These are phyloP conservation scores for Phocides pigmalion DNA, from an alignment of 1,140 invertebrate genomes.

Conservation along the genomic window DNA sequence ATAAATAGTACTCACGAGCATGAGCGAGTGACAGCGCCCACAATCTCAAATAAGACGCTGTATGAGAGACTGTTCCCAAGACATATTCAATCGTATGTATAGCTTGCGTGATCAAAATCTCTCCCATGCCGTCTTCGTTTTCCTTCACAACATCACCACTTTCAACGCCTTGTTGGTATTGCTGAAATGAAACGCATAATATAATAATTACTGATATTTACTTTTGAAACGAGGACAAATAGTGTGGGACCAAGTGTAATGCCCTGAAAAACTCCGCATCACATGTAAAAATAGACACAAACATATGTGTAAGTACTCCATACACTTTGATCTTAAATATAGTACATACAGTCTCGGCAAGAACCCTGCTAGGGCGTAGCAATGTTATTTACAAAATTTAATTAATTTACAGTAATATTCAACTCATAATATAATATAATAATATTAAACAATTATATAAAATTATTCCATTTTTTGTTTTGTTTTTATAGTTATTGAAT, in stretches of 20 bases:
- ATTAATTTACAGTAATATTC: too few species aligned
- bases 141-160: conserved; percentile 62
- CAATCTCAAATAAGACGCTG: conserved; percentile 98
- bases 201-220: background rate
- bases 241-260: background rate
- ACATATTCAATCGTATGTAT: conserved; percentile 99
- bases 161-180: conserved; percentile 65
- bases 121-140: conserved; percentile 89
- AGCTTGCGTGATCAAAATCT: conserved; percentile 96
- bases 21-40: conserved; percentile 99
- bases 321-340: too few species aligned
- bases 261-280: background rate
- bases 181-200: conserved; percentile 35
- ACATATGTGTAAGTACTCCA: too few species aligned
- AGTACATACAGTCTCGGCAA: too few species aligned
- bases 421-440: too few species aligned
- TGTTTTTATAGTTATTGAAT: too few species aligned
- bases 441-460: too few species aligned
- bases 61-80: conserved; percentile 97
- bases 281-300: too few species aligned
- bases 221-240: background rate
- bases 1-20: conserved; percentile 90
- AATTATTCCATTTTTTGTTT: too few species aligned
- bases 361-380: too few species aligned
- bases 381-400: too few species aligned